Evolutionary conservation across 2,888 invertebrate species (phyloP), one percentile per base, ranked within the genome.

Genomic region (Scaptomyza reducta): DNA sequence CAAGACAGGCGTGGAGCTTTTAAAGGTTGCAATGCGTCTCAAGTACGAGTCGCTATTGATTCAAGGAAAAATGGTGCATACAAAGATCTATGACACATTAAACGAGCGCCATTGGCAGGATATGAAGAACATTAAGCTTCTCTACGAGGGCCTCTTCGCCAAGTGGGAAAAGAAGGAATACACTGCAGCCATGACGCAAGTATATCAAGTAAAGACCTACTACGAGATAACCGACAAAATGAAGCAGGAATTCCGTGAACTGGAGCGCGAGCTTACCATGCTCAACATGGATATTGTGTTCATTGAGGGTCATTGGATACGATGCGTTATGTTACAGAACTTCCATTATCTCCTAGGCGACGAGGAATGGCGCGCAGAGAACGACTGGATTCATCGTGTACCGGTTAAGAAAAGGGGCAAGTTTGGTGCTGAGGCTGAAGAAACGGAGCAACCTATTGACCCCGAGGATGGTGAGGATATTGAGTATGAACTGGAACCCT

Each of bases 281-380:
- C 63, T 91, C 2, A 91, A 90, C 57, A 91, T 91, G 91, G 89
- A 91, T 35, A 92, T 92, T 44, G 90, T 91, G 4, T 91, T 90
- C 27, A 89, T 90, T 16, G 92, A 92, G 62, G 89, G 89, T 3
- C 89, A 90, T 54, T 91, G 91, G 91, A 89, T 90, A 42, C 85
- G 87, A 1, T 86, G 90, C 16, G 88, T 87, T 0, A 90, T 91
- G 81, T 47, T 92, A 53, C 92, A 92, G 73, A 92, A 92, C 60
- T 92, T 92, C 40, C 91, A 91, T 14, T 92, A 92, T 59, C 66
- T 92, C 11, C 62, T 92, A n/a, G 90, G 89, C 1, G 90, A 91
- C 25, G 80, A 88, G 44, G 90, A 89, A 25, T 92, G 91, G 91
- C 90, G 91, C 0, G 61, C 79, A 3, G 77, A 89, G 47, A 25